These are phyloP conservation scores for Hyles vespertilio DNA, from an alignment of 1,140 invertebrate genomes.

Conservation along the genomic window DNA sequence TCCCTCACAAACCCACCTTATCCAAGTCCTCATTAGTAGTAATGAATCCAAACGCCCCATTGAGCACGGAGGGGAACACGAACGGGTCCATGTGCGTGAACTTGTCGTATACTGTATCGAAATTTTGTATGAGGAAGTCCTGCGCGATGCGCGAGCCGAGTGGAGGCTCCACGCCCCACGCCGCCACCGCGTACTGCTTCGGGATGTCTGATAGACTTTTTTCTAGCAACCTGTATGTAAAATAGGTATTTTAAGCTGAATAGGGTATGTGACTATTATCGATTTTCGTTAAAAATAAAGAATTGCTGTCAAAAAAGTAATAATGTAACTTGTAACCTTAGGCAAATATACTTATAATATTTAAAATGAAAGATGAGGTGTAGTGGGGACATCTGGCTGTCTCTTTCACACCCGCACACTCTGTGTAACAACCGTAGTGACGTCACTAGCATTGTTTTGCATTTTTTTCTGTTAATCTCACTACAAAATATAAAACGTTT, in stretches of 20 bases:
- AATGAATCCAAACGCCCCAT: conserved; percentile 47
- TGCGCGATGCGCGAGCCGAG: conserved; percentile 40
- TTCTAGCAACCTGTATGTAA: conserved; percentile 43
- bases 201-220: conserved; percentile 47
- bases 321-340: too few relatives aligned
- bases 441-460: too few relatives aligned
- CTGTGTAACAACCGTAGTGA: too few relatives aligned
- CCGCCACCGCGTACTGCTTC: conserved; percentile 47
- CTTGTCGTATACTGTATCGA: conserved; percentile 34
- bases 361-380: too few relatives aligned
- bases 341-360: too few relatives aligned
- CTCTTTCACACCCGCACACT: too few relatives aligned
- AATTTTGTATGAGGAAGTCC: conserved; percentile 44
- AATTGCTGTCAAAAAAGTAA: too few relatives aligned
- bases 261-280: too few relatives aligned
- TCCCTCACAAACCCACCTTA: conserved; percentile 1
- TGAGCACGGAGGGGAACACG: conserved; percentile 42
- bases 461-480: too few relatives aligned
- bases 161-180: conserved; percentile 46
- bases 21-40: conserved; percentile 37
- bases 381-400: too few relatives aligned
- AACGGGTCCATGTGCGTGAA: conserved; percentile 50
- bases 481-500: too few relatives aligned
- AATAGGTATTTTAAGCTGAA: neutral
- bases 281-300: too few relatives aligned